Evolutionary conservation across 2,888 invertebrate species (phyloP).

Genomic region (Beris chalybata): DNA sequence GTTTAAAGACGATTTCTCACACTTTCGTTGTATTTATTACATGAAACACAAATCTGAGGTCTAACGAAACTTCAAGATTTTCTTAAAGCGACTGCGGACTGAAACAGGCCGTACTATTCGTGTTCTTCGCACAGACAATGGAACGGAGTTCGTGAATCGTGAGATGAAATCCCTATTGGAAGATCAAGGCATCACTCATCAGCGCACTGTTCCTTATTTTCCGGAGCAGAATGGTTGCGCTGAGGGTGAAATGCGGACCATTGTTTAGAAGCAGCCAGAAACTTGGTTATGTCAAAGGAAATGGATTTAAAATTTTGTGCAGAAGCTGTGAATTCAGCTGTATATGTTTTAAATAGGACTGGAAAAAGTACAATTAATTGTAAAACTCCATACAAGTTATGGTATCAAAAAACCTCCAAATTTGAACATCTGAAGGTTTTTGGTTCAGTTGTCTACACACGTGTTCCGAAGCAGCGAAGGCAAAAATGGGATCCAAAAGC

Average conservation of each 20-base stretch:
- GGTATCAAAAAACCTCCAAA: constrained; percentile 40
- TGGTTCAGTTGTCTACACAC: constrained; percentile 19
- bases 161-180: no score
- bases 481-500: no score
- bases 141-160: no score
- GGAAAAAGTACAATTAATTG: constrained; percentile 40
- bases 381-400: constrained; percentile 45
- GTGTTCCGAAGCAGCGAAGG: constrained; percentile 18
- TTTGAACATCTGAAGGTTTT: constrained; percentile 21
- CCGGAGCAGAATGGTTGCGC: constrained; percentile 2
- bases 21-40: no score
- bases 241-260: not conserved
- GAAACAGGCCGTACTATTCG: no score
- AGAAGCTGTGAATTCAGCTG: constrained; percentile 41
- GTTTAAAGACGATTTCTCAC: no score
- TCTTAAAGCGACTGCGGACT: no score
- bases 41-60: no score
- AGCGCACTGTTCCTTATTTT: not conserved
- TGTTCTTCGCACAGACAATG: no score
- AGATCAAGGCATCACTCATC: not conserved
- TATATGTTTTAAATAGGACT: constrained; percentile 45
- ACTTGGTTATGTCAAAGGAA: constrained; percentile 39
- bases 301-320: constrained; percentile 43
- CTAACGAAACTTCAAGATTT: no score
- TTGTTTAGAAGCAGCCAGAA: not conserved